Percentiles rank a stretch among this genome's conserved stretches.
phyloP scores from a whole-genome alignment of 2,797 vertebrate species.

The Heteromormyrus szaboi region DNA sequence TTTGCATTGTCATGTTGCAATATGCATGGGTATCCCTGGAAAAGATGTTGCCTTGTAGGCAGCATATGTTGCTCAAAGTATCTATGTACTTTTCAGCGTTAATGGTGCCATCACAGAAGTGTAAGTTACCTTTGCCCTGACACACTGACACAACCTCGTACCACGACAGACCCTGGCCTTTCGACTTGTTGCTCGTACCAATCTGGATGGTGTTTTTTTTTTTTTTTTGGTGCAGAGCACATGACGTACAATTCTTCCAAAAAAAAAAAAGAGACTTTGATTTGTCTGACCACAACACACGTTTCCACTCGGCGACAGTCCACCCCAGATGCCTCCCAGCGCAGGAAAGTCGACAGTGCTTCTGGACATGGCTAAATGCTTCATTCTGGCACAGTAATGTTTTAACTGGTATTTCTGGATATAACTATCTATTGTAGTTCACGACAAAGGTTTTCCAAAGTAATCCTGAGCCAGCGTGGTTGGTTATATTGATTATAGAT shows the following conservation, averaged over 20 bases:
- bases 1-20: neutral
- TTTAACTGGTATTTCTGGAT: neutral
- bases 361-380: neutral
- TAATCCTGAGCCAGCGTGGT: neutral
- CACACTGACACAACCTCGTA: neutral
- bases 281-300: neutral
- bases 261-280: neutral
- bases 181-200: neutral
- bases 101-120: neutral
- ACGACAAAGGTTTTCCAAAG: neutral
- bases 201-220: neutral
- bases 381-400: neutral
- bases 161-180: neutral
- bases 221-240: neutral
- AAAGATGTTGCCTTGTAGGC: neutral
- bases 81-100: neutral
- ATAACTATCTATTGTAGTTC: neutral
- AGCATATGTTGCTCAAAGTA: neutral
- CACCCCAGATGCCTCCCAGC: neutral
- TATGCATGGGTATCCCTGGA: neutral
- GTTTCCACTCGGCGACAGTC: neutral
- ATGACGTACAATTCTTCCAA: neutral
- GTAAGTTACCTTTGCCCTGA: neutral
- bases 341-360: neutral
- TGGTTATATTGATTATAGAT: neutral